A percentile compares a stretch with the other conserved stretches of the same genome.
Evolutionary conservation across 2,888 invertebrate genomes (phyloP).

Genomic region (Thymelicus sylvestris): DNA sequence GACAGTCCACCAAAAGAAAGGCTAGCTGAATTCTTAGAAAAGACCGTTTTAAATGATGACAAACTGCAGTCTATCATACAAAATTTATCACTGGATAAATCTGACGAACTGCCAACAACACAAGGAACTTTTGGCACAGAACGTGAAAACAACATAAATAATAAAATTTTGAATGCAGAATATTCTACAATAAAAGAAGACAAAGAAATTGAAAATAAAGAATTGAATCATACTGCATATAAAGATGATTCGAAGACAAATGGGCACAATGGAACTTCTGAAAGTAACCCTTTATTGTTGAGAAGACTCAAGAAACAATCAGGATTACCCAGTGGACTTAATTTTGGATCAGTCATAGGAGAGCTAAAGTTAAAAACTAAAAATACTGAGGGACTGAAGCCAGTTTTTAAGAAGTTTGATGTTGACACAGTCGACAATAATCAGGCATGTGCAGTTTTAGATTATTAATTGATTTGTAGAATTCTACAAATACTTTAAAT

Average conservation of each 20-base stretch:
- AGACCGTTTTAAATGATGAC: conserved; percentile 75
- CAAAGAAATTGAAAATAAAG: conserved; percentile 21
- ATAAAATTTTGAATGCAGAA: conserved; percentile 37
- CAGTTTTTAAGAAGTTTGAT: conserved; percentile 78
- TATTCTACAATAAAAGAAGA: conserved; percentile 15
- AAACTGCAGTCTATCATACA: conserved; percentile 78
- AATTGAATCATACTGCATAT: conserved; percentile 22
- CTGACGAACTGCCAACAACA: conserved; percentile 33
- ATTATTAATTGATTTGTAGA: background rate
- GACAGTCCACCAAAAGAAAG: conserved; percentile 78
- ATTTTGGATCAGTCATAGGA: conserved; percentile 78
- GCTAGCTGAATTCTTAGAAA: conserved; percentile 74
- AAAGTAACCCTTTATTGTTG: conserved; percentile 58
- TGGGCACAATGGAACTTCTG: conserved; percentile 37
- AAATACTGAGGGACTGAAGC: conserved; percentile 69
- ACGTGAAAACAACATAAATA: conserved; percentile 41
- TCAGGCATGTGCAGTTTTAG: conserved; percentile 63
- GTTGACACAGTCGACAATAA: conserved; percentile 59
- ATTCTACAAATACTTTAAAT: too few relatives aligned
- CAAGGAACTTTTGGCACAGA: conserved; percentile 37
- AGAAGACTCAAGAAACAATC: conserved; percentile 69
- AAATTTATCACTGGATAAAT: conserved; percentile 71
- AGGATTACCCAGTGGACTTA: conserved; percentile 66
- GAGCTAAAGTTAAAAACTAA: conserved; percentile 75
- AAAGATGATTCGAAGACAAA: conserved; percentile 24